Conservation (phyloP, 2,797 vertebrate species). For the Pantherophis alleghaniensis region DNA sequence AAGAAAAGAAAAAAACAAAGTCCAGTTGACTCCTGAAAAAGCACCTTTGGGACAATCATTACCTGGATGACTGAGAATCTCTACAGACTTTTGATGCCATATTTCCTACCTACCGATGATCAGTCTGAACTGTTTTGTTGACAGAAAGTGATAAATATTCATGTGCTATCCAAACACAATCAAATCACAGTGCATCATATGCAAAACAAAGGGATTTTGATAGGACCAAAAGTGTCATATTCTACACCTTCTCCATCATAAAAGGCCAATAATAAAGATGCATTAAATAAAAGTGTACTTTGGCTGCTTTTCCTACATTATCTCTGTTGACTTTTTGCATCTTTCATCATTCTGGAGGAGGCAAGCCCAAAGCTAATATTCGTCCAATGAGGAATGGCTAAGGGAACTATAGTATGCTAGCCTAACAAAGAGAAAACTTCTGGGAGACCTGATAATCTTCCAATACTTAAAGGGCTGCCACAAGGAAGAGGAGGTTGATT, state of each 20-base stretch:
- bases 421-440: too few relatives aligned
- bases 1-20: too few relatives aligned
- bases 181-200: background rate
- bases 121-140: background rate
- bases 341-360: background rate
- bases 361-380: background rate
- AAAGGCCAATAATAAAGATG: background rate
- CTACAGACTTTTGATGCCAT: too few relatives aligned
- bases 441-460: too few relatives aligned
- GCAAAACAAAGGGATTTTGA: background rate
- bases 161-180: background rate
- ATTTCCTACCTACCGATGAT: background rate
- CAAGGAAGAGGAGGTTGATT: too few relatives aligned
- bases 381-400: background rate
- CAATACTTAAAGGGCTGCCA: too few relatives aligned
- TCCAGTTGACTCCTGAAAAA: too few relatives aligned
- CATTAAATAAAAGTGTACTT: background rate
- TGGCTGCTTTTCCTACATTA: background rate
- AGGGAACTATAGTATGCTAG: too few relatives aligned
- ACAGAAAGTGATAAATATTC: background rate
- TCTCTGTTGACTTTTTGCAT: background rate
- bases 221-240: background rate
- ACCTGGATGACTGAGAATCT: too few relatives aligned
- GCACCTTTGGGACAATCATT: too few relatives aligned
- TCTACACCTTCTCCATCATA: background rate